A percentile compares a stretch with the other conserved stretches of the same genome.
Evolutionary conservation across 2,888 invertebrate genomes (phyloP).

Genomic region (Rhimphoctona megacephalus): DNA sequence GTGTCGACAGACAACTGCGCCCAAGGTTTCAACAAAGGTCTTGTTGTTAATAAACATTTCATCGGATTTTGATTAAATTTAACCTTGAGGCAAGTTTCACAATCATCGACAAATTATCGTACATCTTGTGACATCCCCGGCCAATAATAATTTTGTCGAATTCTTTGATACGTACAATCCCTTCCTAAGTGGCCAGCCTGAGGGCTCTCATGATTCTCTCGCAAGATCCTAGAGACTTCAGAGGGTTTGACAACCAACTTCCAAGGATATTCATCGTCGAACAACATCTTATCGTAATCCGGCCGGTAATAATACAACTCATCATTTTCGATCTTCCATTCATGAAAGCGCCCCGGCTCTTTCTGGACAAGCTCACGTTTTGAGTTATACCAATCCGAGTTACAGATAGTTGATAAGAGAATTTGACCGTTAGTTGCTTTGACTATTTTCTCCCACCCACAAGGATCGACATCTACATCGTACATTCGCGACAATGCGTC

Average conservation of each 20-base stretch:
- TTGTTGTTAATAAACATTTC: constrained; percentile 22
- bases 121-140: background rate
- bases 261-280: constrained; percentile 32
- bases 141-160: background rate
- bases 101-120: constrained; percentile 46
- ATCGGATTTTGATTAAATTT: constrained; percentile 56
- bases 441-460: constrained; percentile 44
- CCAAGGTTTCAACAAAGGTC: constrained; percentile 55
- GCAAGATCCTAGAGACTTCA: constrained; percentile 17
- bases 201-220: constrained; percentile 37
- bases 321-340: constrained; percentile 57
- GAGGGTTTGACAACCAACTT: constrained; percentile 26
- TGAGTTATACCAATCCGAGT: constrained; percentile 27
- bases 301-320: constrained; percentile 47
- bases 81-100: constrained; percentile 43
- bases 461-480: constrained; percentile 50
- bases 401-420: background rate
- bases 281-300: constrained; percentile 17
- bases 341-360: constrained; percentile 32
- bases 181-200: constrained; percentile 55
- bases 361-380: constrained; percentile 28
- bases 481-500: constrained; percentile 53
- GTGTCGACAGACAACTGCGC: constrained; percentile 53
- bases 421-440: constrained; percentile 2
- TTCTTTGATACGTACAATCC: constrained; percentile 2